phyloP scores from a whole-genome alignment of 2,113 vertebrate species.

The Pelvicachromis taeniatus region DNA sequence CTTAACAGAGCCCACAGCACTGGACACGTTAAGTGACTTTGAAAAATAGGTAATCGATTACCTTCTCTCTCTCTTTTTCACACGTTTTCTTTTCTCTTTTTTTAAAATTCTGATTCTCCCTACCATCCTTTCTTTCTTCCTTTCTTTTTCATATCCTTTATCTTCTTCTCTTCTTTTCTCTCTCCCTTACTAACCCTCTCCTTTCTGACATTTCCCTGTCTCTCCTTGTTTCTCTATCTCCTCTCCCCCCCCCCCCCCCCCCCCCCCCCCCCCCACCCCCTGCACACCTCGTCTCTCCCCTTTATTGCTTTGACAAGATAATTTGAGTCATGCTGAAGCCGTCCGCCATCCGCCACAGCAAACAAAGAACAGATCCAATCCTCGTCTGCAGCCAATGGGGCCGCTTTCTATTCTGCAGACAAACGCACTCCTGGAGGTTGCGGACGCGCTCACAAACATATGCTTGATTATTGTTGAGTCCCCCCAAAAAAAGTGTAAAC shows the following conservation, averaged over 20 bases:
- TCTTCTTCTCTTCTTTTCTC: not conserved
- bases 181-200: not conserved
- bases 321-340: conserved; percentile 72
- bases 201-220: conserved; percentile 1
- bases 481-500: not conserved
- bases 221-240: conserved; percentile 23
- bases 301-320: conserved; percentile 76
- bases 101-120: conserved; percentile 1
- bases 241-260: not conserved
- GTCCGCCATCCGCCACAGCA: conserved; percentile 55
- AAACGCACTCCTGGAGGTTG: conserved; percentile 35
- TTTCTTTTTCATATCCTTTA: conserved; percentile 1
- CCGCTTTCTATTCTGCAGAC: conserved; percentile 43
- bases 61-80: conserved; percentile 60
- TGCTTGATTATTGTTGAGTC: conserved; percentile 7
- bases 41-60: conserved; percentile 96
- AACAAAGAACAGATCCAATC: conserved; percentile 68
- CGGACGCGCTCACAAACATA: not conserved
- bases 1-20: conserved; percentile 76
- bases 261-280: not conserved
- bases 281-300: conserved; percentile 1
- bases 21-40: conserved; percentile 89
- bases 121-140: conserved; percentile 7
- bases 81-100: not conserved
- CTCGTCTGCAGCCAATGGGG: conserved; percentile 50